Conservation (phyloP, 2,888 invertebrate genomes). For the Lochmaea capreae region DNA sequence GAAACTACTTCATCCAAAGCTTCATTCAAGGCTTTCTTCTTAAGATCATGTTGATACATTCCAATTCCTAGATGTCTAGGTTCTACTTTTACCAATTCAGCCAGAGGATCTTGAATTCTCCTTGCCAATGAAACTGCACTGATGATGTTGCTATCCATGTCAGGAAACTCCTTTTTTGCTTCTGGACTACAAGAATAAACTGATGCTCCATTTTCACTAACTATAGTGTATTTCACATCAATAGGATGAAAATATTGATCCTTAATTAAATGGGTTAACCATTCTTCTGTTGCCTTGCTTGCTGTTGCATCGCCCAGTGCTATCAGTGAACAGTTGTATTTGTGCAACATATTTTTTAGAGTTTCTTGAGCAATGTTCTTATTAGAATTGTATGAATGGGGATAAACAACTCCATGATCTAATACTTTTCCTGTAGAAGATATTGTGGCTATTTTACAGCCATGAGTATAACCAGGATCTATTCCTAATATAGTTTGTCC, state of each 20-base stretch:
- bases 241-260: constrained; percentile 69
- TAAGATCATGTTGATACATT: constrained; percentile 95
- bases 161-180: constrained; percentile 87
- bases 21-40: constrained; percentile 78
- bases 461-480: constrained; percentile 91
- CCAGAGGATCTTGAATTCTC: constrained; percentile 89
- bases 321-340: constrained; percentile 78
- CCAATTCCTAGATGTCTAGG: constrained; percentile 94
- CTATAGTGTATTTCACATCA: constrained; percentile 80
- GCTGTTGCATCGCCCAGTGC: constrained; percentile 93
- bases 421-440: constrained; percentile 78
- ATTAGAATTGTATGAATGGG: constrained; percentile 67
- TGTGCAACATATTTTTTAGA: constrained; percentile 69
- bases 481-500: constrained; percentile 85
- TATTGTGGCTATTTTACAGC: constrained; percentile 90
- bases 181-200: constrained; percentile 90
- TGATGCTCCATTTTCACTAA: constrained; percentile 92
- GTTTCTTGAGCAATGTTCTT: constrained; percentile 61
- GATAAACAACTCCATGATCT: constrained; percentile 77
- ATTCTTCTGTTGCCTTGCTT: constrained; percentile 87
- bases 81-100: constrained; percentile 93
- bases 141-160: constrained; percentile 85
- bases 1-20: constrained; percentile 85
- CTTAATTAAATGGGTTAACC: constrained; percentile 74
- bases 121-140: constrained; percentile 88